These are phyloP conservation scores for Sturnira hondurensis DNA, from an alignment of 2,113 vertebrate genomes.

Conservation along the genomic window DNA sequence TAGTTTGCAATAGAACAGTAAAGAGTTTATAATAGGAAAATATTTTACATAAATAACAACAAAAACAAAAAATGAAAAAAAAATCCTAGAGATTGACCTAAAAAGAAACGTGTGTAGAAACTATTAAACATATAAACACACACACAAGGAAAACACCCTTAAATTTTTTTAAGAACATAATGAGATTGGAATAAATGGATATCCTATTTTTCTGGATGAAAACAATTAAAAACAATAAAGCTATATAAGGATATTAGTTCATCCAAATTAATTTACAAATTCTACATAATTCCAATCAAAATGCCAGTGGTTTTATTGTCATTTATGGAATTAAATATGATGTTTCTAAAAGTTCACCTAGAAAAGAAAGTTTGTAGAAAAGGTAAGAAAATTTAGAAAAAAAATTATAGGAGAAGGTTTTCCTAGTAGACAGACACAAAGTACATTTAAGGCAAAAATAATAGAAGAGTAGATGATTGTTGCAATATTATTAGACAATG, in stretches of 20 bases:
- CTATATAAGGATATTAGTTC: neutral
- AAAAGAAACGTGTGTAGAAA: neutral
- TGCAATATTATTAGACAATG: neutral
- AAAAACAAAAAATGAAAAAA: neutral
- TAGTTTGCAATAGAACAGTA: neutral
- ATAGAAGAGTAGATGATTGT: neutral
- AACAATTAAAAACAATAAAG: neutral
- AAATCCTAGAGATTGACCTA: neutral
- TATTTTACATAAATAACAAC: neutral
- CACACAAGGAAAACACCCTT: neutral
- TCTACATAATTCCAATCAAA: neutral
- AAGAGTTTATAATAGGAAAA: neutral
- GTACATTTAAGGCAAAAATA: neutral
- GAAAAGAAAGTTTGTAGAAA: neutral
- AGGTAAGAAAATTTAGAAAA: neutral
- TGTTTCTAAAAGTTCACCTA: neutral
- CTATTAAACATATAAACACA: neutral
- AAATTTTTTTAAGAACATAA: neutral
- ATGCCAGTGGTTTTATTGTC: neutral
- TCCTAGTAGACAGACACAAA: neutral
- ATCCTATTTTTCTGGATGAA: neutral
- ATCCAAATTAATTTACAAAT: neutral
- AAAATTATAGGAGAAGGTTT: neutral
- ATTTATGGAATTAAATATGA: neutral
- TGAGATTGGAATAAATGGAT: neutral